Evolutionary conservation across 1,140 invertebrate species (phyloP).

Genomic region (Odontomachus brunneus): DNA sequence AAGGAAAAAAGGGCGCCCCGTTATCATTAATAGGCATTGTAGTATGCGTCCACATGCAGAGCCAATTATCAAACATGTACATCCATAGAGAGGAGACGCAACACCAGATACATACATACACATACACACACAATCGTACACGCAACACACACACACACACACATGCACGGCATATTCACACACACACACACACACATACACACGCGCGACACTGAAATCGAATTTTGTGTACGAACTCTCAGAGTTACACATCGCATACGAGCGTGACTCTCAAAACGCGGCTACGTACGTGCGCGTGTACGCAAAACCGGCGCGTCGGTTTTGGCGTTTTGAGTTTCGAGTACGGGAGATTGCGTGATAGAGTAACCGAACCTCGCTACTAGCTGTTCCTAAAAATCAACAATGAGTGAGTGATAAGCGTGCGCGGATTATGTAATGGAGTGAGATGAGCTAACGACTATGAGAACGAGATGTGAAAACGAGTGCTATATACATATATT

Average conservation of each 20-base stretch:
- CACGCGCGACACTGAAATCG: slow-evolving; percentile 6
- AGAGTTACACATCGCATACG: slow-evolving; percentile 59
- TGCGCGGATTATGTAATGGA: slow-evolving; percentile 79
- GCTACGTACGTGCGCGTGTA: slow-evolving; percentile 84
- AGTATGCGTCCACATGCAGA: slow-evolving; percentile 24
- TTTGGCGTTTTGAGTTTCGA: slow-evolving; percentile 82
- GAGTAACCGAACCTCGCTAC: slow-evolving; percentile 85
- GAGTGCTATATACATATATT: slow-evolving; percentile 70
- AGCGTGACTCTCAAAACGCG: slow-evolving; percentile 71
- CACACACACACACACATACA: not conserved
- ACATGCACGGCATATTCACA: slow-evolving; percentile 1
- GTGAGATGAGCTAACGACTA: slow-evolving; percentile 64
- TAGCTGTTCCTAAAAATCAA: slow-evolving; percentile 85
- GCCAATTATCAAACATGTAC: not conserved
- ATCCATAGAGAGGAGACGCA: slow-evolving; percentile 28
- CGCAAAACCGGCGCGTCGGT: slow-evolving; percentile 72
- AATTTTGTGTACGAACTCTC: slow-evolving; percentile 54
- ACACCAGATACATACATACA: not conserved
- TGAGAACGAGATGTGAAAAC: slow-evolving; percentile 46
- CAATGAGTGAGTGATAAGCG: slow-evolving; percentile 85
- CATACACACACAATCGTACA: not conserved
- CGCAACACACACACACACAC: not conserved
- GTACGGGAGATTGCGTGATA: slow-evolving; percentile 84
- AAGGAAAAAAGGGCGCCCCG: slow-evolving; percentile 33
- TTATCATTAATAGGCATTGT: slow-evolving; percentile 49